A percentile compares a stretch with the other conserved stretches of the same genome.
phyloP scores from a whole-genome alignment of 2,797 vertebrate species.

The Phalanger gymnotis region DNA sequence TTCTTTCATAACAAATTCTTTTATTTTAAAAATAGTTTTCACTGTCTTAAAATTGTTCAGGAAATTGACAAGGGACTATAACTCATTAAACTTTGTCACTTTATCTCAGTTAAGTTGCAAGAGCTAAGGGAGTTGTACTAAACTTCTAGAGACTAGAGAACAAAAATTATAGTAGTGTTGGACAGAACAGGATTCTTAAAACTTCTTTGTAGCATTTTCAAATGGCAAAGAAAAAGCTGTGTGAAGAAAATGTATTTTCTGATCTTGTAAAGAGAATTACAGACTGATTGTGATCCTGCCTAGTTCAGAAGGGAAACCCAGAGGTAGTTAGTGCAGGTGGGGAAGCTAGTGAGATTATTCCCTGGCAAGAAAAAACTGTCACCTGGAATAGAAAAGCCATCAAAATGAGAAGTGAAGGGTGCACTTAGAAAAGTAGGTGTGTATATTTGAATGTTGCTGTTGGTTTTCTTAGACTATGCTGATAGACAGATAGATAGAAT shows the following conservation, averaged over 20 bases:
- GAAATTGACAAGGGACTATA: neutral
- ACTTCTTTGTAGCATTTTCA: neutral
- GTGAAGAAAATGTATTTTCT: neutral
- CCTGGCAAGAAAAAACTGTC: neutral
- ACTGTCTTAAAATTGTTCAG: slow-evolving; percentile 35
- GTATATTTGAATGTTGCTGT: no score
- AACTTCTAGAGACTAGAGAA: neutral
- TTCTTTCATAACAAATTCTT: slow-evolving; percentile 18
- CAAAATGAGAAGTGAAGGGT: no score
- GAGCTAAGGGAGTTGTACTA: neutral
- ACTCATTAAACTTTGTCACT: neutral
- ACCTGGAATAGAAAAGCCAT: neutral
- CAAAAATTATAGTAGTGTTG: neutral
- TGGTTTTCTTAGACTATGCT: no score
- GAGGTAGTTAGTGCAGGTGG: neutral
- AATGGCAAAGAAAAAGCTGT: neutral
- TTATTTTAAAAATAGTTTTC: slow-evolving; percentile 44
- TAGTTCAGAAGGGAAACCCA: neutral
- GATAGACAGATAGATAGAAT: no score
- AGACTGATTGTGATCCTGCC: neutral
- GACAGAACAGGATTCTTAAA: neutral
- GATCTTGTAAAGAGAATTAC: neutral
- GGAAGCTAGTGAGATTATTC: neutral
- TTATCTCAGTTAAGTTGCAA: neutral
- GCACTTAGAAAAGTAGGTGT: neutral